A percentile compares a stretch with the other conserved stretches of the same genome.
Conservation (phyloP, 2,797 vertebrate genomes). For the Hydrolagus colliei region DNA sequence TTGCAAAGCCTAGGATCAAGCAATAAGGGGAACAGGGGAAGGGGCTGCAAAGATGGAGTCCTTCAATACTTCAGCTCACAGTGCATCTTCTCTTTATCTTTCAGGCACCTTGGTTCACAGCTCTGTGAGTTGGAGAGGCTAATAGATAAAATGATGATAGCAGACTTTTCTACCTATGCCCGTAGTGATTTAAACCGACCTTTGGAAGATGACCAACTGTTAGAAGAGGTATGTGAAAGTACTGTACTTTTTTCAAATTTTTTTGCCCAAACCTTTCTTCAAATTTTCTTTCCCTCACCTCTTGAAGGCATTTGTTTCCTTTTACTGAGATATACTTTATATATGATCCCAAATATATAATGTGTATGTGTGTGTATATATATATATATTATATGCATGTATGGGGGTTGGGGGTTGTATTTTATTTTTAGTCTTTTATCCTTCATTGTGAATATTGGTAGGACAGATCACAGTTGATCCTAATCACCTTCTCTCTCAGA, state of each 20-base stretch:
- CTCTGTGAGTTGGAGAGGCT: slow-evolving; percentile 96
- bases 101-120: slow-evolving; percentile 92
- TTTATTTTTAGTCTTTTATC: too few relatives aligned
- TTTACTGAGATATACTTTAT: too few relatives aligned
- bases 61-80: background rate
- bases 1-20: too few relatives aligned
- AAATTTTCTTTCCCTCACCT: background rate
- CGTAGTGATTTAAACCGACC: slow-evolving; percentile 79
- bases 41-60: background rate
- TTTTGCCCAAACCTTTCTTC: background rate
- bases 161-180: slow-evolving; percentile 87
- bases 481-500: too few relatives aligned
- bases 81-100: slow-evolving; percentile 37
- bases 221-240: slow-evolving; percentile 78
- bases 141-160: slow-evolving; percentile 98
- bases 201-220: slow-evolving; percentile 78
- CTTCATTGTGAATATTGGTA: too few relatives aligned
- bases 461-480: too few relatives aligned
- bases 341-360: too few relatives aligned
- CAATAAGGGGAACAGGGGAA: background rate
- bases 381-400: too few relatives aligned
- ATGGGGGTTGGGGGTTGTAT: too few relatives aligned
- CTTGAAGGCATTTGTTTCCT: too few relatives aligned
- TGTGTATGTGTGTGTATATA: too few relatives aligned
- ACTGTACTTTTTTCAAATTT: background rate